Percentiles rank a stretch among this genome's conserved stretches.
phyloP scores from a whole-genome alignment of 23 tunicate species.

The Corella eumyota region DNA sequence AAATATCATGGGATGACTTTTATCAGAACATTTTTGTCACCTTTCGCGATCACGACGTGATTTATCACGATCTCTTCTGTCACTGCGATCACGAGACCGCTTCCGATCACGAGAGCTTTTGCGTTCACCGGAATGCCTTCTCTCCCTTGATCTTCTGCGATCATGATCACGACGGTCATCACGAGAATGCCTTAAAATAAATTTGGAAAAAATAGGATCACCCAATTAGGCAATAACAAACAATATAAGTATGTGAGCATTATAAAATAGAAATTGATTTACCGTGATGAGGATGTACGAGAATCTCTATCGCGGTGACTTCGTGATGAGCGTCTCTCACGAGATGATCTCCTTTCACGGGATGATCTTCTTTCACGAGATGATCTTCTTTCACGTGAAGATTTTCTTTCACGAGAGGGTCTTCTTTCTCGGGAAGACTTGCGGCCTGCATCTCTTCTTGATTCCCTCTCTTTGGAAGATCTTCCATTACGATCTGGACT shows the following conservation, averaged over 20 bases:
- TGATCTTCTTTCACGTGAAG: conserved; percentile 22
- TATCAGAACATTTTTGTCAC: background rate
- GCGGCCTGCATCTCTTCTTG: conserved; percentile 42
- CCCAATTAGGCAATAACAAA: no score
- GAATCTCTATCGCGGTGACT: conserved; percentile 3
- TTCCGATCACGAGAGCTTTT: conserved; percentile 40
- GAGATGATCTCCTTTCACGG: conserved; percentile 12
- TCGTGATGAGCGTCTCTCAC: conserved; percentile 3
- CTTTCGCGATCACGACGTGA: conserved; percentile 38
- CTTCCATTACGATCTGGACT: background rate
- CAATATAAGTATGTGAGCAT: no score
- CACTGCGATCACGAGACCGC: conserved; percentile 51
- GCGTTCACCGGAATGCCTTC: conserved; percentile 11
- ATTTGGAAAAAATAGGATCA: background rate
- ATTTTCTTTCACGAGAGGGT: conserved; percentile 37
- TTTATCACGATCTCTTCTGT: conserved; percentile 26
- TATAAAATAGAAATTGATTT: no score
- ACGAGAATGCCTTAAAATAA: no score
- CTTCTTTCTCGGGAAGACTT: conserved; percentile 10
- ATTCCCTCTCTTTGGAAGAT: conserved; percentile 9
- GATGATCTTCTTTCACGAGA: conserved; percentile 6
- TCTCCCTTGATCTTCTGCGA: conserved; percentile 49
- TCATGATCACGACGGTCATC: conserved; percentile 52
- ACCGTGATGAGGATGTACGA: no score
- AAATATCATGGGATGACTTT: background rate